phyloP scores from a whole-genome alignment of 1,140 invertebrate species.

The Trachymyrmex cornetzi region DNA sequence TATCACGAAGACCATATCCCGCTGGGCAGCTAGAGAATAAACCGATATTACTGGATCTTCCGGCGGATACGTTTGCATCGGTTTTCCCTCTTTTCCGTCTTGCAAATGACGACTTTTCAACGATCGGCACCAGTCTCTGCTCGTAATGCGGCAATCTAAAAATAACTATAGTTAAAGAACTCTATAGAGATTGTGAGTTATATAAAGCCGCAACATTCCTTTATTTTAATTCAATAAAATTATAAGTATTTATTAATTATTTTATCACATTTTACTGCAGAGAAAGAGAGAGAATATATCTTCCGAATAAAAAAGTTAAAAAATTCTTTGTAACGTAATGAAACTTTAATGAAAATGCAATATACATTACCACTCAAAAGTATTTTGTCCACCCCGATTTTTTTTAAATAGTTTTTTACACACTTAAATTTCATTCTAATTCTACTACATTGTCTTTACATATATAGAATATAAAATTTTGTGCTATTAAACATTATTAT shows the following conservation, averaged over 20 bases:
- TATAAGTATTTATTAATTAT: background rate
- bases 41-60: constrained; percentile 70
- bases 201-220: constrained; percentile 62
- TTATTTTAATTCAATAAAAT: constrained; percentile 36
- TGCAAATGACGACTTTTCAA: constrained; percentile 57
- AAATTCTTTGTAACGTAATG: background rate
- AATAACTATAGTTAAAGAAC: constrained; percentile 83
- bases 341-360: background rate
- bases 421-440: too few relatives aligned
- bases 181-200: constrained; percentile 79
- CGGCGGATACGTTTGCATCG: background rate
- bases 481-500: too few relatives aligned
- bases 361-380: too few relatives aligned
- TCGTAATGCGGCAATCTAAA: constrained; percentile 81
- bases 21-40: constrained; percentile 81
- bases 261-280: background rate
- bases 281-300: background rate
- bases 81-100: constrained; percentile 70
- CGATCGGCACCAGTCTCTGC: constrained; percentile 79
- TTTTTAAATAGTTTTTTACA: too few relatives aligned
- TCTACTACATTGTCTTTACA: too few relatives aligned
- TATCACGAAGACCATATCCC: constrained; percentile 80
- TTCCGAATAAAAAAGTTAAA: background rate
- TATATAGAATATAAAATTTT: too few relatives aligned
- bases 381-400: too few relatives aligned